These are phyloP conservation scores for Apis florea DNA, from an alignment of 1,140 invertebrate genomes.

Conservation along the genomic window DNA sequence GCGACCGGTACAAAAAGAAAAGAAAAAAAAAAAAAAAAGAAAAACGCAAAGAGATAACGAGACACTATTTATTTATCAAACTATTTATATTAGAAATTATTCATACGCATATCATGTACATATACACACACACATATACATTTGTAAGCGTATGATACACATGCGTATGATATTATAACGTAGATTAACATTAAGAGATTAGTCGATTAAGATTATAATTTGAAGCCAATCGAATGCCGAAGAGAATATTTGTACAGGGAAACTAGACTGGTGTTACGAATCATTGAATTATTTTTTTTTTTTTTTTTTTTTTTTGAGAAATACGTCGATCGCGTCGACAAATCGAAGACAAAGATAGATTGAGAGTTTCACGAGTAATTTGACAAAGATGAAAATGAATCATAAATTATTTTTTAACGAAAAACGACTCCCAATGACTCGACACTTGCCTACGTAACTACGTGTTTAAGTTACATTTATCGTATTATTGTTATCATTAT, in stretches of 20 bases:
- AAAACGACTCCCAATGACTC: not conserved
- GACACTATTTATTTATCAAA: slow-evolving; percentile 58
- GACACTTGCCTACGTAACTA: not conserved
- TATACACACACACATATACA: slow-evolving; percentile 6
- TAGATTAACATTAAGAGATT: not conserved
- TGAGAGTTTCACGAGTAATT: not conserved
- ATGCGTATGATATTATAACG: not conserved
- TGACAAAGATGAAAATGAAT: not conserved
- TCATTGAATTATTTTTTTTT: not conserved
- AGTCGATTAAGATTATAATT: not conserved
- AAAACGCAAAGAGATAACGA: slow-evolving; percentile 23
- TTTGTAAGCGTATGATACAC: slow-evolving; percentile 13
- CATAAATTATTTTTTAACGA: slow-evolving; percentile 1
- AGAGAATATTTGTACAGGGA: not conserved
- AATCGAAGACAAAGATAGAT: not conserved
- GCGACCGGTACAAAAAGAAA: not conserved
- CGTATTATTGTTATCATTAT: not conserved
- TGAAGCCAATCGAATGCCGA: not conserved
- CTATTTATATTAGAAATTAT: slow-evolving; percentile 57
- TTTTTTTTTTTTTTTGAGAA: not conserved
- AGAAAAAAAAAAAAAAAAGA: no score
- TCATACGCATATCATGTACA: slow-evolving; percentile 40
- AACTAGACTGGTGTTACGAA: not conserved
- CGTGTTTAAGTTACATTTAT: slow-evolving; percentile 7
- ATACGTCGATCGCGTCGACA: not conserved